phyloP scores from a whole-genome alignment of 2,113 vertebrate genomes.

The Xenopus borealis region DNA sequence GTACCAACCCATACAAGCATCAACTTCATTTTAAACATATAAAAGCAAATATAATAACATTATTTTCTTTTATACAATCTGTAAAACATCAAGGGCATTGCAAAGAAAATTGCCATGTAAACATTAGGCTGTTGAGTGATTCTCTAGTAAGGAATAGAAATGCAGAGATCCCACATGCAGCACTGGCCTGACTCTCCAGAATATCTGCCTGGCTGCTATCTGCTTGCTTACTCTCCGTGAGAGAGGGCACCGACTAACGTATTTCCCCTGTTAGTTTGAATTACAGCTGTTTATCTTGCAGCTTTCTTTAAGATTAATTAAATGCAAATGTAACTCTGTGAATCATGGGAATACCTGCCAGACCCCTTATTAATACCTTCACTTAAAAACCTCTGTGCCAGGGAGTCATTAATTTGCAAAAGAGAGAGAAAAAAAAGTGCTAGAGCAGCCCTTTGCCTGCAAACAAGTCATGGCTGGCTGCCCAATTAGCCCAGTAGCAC shows the following conservation, averaged over 20 bases:
- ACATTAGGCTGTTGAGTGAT: constrained; percentile 54
- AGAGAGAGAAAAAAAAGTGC: constrained; percentile 45
- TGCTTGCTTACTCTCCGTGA: constrained; percentile 61
- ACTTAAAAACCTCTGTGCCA: constrained; percentile 73
- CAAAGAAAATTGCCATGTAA: neutral
- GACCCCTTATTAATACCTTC: constrained; percentile 83
- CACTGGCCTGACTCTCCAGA: too few relatives aligned
- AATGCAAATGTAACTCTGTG: constrained; percentile 79
- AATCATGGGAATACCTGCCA: constrained; percentile 82
- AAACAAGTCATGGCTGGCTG: constrained; percentile 68
- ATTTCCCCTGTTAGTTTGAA: constrained; percentile 71
- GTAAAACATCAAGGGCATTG: neutral
- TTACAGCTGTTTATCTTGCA: constrained; percentile 85
- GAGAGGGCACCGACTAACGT: constrained; percentile 64
- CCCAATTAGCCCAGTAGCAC: constrained; percentile 68
- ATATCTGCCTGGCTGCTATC: constrained; percentile 63
- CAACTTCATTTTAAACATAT: neutral
- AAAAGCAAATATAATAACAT: constrained; percentile 26
- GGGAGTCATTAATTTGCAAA: constrained; percentile 74
- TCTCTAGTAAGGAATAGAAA: constrained; percentile 62
- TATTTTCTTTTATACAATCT: constrained; percentile 64
- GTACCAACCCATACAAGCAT: neutral
- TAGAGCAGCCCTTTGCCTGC: constrained; percentile 68
- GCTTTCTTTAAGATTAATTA: constrained; percentile 84
- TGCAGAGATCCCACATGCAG: constrained; percentile 54